phyloP scores from a whole-genome alignment of 1,140 invertebrate species.

The Penaeus indicus region DNA sequence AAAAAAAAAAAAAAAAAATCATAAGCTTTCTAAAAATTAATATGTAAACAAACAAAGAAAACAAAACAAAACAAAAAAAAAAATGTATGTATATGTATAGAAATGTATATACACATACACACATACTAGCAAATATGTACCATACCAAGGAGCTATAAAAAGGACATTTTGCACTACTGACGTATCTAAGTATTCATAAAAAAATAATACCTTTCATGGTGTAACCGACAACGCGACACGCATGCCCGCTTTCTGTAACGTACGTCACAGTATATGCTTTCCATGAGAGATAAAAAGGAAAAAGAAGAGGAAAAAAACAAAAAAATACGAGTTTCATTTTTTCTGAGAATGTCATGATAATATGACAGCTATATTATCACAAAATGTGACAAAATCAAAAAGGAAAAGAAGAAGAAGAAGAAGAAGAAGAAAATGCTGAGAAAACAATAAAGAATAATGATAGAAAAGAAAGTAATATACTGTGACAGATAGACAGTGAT shows the following conservation, averaged over 20 bases:
- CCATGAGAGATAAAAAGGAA: background rate
- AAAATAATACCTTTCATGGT: conserved; percentile 31
- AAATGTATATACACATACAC: background rate
- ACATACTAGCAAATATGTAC: background rate
- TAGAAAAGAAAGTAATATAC: background rate
- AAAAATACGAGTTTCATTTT: background rate
- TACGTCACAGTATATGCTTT: conserved; percentile 45
- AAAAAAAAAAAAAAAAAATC: too few species aligned
- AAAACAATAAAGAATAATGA: background rate
- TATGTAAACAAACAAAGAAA: too few species aligned
- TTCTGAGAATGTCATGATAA: background rate
- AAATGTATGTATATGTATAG: background rate
- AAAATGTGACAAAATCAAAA: background rate
- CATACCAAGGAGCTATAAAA: background rate
- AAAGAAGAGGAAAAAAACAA: background rate
- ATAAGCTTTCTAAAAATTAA: too few species aligned
- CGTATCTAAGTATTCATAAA: background rate
- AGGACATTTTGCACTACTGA: background rate
- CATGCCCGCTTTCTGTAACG: conserved; percentile 24
- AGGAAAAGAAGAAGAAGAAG: background rate
- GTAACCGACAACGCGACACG: conserved; percentile 35
- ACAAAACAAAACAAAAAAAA: background rate
- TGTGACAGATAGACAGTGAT: background rate
- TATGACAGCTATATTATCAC: background rate
- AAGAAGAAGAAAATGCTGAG: background rate